phyloP scores from a whole-genome alignment of 2,797 vertebrate genomes.

The Jordanella pulchra region DNA sequence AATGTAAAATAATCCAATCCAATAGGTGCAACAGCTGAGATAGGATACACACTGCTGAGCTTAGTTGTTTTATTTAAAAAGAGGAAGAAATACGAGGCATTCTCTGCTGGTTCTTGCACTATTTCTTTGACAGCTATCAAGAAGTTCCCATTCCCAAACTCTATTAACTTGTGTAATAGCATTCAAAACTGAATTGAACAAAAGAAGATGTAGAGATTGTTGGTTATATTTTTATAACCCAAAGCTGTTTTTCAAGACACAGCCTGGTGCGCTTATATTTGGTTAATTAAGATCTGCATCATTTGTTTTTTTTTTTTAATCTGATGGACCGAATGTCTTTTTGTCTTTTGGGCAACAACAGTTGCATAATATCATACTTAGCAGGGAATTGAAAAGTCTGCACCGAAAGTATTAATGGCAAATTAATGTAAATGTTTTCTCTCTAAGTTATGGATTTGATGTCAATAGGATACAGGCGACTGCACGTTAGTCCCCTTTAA shows the following conservation, averaged over 20 bases:
- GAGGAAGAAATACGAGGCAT: conserved; percentile 81
- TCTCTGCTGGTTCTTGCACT: conserved; percentile 58
- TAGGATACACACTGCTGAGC: conserved; percentile 96
- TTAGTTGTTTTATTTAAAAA: conserved; percentile 88
- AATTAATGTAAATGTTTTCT: conserved; percentile 81
- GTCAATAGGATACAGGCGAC: conserved; percentile 83
- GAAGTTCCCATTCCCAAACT: conserved; percentile 89
- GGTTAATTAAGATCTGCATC: conserved; percentile 91
- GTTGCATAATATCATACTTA: conserved; percentile 76
- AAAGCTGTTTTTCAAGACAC: conserved; percentile 80
- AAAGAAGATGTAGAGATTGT: conserved; percentile 82
- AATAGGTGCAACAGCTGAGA: conserved; percentile 91
- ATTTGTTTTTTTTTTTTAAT: conserved; percentile 55
- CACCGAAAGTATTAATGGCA: conserved; percentile 76
- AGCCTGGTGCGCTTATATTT: conserved; percentile 82
- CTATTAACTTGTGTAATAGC: conserved; percentile 92
- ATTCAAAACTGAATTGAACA: conserved; percentile 83
- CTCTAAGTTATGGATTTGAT: conserved; percentile 82
- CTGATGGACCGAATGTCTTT: conserved; percentile 65
- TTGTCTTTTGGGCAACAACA: conserved; percentile 70
- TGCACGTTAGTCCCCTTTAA: conserved; percentile 83
- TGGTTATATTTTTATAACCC: conserved; percentile 85
- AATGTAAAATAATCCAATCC: conserved; percentile 99
- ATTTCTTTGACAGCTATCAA: conserved; percentile 86
- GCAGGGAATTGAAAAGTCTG: conserved; percentile 75